Evolutionary conservation across 2,113 vertebrate species (phyloP), one percentile per base, ranked within the genome.

Genomic region (Numenius arquata): DNA sequence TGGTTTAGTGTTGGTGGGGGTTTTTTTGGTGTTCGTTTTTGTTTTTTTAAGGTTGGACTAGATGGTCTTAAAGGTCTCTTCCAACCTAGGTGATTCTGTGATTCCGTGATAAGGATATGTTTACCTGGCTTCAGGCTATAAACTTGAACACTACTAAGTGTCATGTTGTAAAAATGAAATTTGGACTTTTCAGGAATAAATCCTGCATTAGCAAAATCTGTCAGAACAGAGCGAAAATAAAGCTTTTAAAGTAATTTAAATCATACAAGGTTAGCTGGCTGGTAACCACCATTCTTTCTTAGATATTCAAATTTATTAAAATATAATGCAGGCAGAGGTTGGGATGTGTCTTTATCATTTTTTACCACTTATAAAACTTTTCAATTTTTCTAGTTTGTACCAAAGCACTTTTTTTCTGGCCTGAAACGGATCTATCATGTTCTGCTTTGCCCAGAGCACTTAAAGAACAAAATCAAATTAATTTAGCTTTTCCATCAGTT

Each of bases 401-500:
- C 53, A 41, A 83, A 66, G 79, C 12, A n/a, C 12, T 59, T 58
- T 41, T 48, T 62, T 56, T 50, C 56, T 67, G 48, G 5, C 50
- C 88, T 65, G 78, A 41, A 68, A 53, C 17, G 9, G 29, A 83
- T 75, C 92, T 79, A 12, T 88, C 11, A 1, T 10, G 3, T 36
- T 90, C 59, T 92, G 16, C 78, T 76, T 94, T 86, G 85, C 94
- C 88, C 45, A 53, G 82, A 88, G 83, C 85, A 41, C 43, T 85
- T 83, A 4, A 71, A 93, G 77, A 91, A 85, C 47, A 93, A 96
- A 94, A 93, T 77, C 12, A 96, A 90, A 94, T 90, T 75, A 88
- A 88, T 93, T 93, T 79, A 29, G 45, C 50, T 76, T 71, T 71
- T 78, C 19, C 21, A 34, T 68, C 4, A 14, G 1, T 3, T 32